phyloP scores from a whole-genome alignment of 2,888 invertebrate species.

The Ectropis crepuscularia region DNA sequence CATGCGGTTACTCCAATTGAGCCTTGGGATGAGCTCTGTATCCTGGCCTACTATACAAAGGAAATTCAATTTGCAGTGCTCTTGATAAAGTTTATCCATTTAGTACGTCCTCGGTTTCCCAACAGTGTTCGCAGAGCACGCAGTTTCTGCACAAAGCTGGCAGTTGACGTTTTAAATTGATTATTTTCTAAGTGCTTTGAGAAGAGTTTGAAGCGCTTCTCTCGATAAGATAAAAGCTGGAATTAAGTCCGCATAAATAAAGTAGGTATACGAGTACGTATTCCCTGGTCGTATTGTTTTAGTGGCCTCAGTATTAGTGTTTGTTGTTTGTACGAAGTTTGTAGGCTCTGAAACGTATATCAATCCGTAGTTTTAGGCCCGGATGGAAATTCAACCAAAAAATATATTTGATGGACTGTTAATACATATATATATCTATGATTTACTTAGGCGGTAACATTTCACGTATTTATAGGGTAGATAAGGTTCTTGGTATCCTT shows the following conservation, averaged over 20 bases:
- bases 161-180: conserved; percentile 28
- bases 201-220: conserved; percentile 9
- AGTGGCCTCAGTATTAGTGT: too few species aligned
- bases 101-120: conserved; percentile 25
- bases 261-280: background rate
- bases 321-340: too few species aligned
- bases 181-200: conserved; percentile 29
- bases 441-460: too few species aligned
- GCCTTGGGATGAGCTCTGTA: conserved; percentile 47
- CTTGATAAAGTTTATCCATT: conserved; percentile 56
- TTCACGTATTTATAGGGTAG: too few species aligned
- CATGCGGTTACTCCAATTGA: conserved; percentile 49
- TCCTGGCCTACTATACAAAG: conserved; percentile 46
- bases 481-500: too few species aligned
- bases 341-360: too few species aligned
- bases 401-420: too few species aligned
- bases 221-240: conserved; percentile 25
- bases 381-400: too few species aligned
- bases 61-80: conserved; percentile 62
- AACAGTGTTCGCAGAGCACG: conserved; percentile 23
- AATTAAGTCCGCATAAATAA: conserved; percentile 9
- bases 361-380: too few species aligned
- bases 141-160: conserved; percentile 32
- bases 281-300: too few species aligned
- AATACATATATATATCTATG: too few species aligned